These are phyloP conservation scores for Sylvilagus bachmani DNA, from an alignment of 2,113 vertebrate species.

Conservation along the genomic window DNA sequence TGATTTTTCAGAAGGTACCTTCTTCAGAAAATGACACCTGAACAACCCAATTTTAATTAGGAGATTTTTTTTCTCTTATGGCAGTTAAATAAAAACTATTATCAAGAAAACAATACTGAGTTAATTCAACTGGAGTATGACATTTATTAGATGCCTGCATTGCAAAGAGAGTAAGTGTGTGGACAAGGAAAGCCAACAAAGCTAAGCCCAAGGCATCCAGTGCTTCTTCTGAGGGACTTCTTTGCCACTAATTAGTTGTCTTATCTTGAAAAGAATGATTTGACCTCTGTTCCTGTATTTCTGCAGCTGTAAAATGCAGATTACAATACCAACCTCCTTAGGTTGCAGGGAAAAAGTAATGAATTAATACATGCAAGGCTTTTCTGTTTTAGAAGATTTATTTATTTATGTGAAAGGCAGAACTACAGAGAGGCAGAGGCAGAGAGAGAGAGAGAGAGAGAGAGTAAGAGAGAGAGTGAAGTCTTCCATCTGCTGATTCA, in stretches of 20 bases:
- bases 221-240: background rate
- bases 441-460: too few relatives aligned
- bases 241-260: background rate
- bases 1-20: slow-evolving; percentile 2
- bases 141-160: fast-evolving
- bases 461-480: too few relatives aligned
- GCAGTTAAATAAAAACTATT: background rate
- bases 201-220: background rate
- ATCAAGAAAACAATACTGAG: background rate
- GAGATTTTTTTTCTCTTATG: background rate
- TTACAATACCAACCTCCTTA: background rate
- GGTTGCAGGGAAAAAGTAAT: background rate
- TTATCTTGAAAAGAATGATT: background rate
- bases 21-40: background rate
- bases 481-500: too few relatives aligned
- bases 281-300: background rate
- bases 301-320: slow-evolving; percentile 11
- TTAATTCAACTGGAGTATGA: background rate
- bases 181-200: background rate
- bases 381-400: too few relatives aligned
- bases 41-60: slow-evolving; percentile 5
- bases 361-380: background rate
- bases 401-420: too few relatives aligned
- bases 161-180: background rate
- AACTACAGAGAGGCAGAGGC: too few relatives aligned